A percentile compares a stretch with the other conserved stretches of the same genome.
These are phyloP conservation scores for Sebastes nivosus DNA, from an alignment of 2,797 vertebrate species.

Conservation along the genomic window DNA sequence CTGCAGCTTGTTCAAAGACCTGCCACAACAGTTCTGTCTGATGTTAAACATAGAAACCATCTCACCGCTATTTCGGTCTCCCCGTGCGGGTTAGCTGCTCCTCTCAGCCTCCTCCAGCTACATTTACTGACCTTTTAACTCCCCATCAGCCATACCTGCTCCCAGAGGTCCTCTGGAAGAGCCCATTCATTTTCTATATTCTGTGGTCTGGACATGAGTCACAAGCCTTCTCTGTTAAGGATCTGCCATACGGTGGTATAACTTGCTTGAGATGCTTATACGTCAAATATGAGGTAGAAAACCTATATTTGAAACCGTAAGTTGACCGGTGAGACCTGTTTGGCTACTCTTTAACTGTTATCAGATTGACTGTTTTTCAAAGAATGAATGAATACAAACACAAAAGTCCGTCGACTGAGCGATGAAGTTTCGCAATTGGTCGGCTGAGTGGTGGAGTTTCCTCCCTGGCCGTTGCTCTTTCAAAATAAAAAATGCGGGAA, in stretches of 20 bases:
- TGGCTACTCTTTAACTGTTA: background rate
- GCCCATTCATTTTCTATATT: slow-evolving; percentile 29
- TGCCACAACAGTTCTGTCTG: slow-evolving; percentile 19
- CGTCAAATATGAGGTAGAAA: slow-evolving; percentile 3
- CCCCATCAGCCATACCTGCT: slow-evolving; percentile 14
- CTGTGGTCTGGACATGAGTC: slow-evolving; percentile 7
- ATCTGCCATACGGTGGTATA: background rate
- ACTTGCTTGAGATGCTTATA: background rate
- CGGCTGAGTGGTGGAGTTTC: no score
- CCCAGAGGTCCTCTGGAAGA: slow-evolving; percentile 30
- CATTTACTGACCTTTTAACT: slow-evolving; percentile 55
- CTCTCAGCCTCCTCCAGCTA: slow-evolving; percentile 22
- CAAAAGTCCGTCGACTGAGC: no score
- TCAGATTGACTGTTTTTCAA: background rate
- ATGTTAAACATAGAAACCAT: slow-evolving; percentile 37
- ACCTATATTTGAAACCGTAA: slow-evolving; percentile 14
- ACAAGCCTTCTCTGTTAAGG: background rate
- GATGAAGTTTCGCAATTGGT: no score
- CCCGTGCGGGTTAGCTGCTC: slow-evolving; percentile 10
- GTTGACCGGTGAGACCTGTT: background rate
- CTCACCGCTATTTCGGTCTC: slow-evolving; percentile 11
- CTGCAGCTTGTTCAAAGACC: slow-evolving; percentile 1
- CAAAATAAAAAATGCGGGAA: no score
- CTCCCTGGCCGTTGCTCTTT: no score
- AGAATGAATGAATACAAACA: background rate